Evolutionary conservation across 2,888 invertebrate genomes (phyloP), one percentile per base, ranked within the genome.

Genomic region (Oscheius onirici): DNA sequence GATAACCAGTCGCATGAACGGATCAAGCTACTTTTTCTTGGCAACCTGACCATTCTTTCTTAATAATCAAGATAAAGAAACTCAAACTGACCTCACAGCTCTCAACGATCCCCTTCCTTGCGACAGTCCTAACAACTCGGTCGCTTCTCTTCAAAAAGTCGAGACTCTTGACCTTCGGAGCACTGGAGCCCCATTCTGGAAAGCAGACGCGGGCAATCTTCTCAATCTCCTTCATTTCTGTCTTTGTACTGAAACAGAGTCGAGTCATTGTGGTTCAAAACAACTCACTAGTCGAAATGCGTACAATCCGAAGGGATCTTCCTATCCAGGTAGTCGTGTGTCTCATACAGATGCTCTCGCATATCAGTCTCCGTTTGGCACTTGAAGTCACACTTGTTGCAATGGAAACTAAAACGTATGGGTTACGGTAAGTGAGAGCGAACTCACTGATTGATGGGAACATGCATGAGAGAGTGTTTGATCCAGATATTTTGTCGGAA

Each of bases 351-450:
- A 58, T 58, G 58, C 11, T 40, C 22, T 13, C 20, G 13, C 24
- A 58, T 58, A 0, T 58, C 58, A 20, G 6, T 11, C n/a, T 41
- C 17, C n/a, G 6, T 17, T 2, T 40, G 43, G 20, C 40, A 40
- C 41, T 58, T 58, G 41, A 40, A 40, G 2, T 58, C 20, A n/a
- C 58, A 58, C 17, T 20, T n/a, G 20, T 58, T 40, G 22, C 58
- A 58, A 40, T 43, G 58, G 20, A 20, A 58, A n/a, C 58, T 40
- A 26, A 55, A 55, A 13, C 11, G 11, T 24, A 20, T 43, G 3
- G 58, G 41, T 34, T 20, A 41, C 41, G 17, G 28, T 46, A 20
- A 52, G 24, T 26, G n/a, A 24, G 2, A 26, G 34, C 3, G 26
- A 52, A 52, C 34, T 55, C 3, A 55, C 55, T 55, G 55, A 26